These are phyloP conservation scores for Sarcophaga peregrina DNA, from an alignment of 1,140 invertebrate genomes.

Conservation along the genomic window DNA sequence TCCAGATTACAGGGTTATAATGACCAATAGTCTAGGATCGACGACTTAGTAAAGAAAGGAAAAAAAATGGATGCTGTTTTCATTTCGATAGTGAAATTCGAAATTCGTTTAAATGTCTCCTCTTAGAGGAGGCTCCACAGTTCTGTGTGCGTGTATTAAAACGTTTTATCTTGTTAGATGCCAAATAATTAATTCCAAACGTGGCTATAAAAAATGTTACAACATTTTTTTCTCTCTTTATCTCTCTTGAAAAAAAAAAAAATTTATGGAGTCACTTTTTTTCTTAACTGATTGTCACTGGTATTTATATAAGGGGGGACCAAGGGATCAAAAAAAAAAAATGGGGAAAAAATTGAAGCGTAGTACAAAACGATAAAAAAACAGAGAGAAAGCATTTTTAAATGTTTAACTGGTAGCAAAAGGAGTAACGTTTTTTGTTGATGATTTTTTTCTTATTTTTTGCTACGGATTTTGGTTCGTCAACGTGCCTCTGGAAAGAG, in stretches of 20 bases:
- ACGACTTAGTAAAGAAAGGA: no score
- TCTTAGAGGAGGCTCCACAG: no score
- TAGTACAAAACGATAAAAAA: not conserved
- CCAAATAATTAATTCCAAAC: conserved; percentile 19
- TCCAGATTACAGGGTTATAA: no score
- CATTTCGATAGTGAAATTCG: no score
- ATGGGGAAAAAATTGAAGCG: not conserved
- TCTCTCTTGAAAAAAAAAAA: no score
- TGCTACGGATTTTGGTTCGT: not conserved
- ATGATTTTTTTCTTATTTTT: not conserved
- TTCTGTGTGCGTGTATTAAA: not conserved
- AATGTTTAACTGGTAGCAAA: conserved; percentile 11
- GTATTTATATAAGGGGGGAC: not conserved
- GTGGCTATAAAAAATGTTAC: not conserved
- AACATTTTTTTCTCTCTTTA: not conserved
- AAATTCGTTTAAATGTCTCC: no score
- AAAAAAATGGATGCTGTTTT: no score
- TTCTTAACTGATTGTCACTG: conserved; percentile 9
- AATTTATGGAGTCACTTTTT: not conserved
- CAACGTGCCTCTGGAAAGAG: not conserved
- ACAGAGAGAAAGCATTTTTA: not conserved
- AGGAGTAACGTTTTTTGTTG: not conserved
- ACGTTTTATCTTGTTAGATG: conserved; percentile 22
- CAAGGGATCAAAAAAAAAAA: not conserved
- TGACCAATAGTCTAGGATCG: no score